Base-by-base conservation (phyloP, 2,797 vertebrate species). In the Spinus pinus region DNA sequence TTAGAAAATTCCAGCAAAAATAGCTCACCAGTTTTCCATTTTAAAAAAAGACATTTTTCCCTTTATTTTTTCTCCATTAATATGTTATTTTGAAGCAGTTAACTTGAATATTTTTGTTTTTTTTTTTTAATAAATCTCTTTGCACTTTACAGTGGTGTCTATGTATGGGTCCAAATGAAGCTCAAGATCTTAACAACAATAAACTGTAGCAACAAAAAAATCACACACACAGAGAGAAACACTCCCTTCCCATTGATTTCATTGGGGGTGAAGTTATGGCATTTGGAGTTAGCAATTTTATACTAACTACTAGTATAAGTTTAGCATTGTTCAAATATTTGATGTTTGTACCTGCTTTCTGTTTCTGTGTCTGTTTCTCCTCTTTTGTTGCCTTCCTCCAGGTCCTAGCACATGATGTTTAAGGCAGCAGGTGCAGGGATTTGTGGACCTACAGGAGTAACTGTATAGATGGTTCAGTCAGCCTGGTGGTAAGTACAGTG, bases 1-100 rank as follows among this genome's bases (percentile, higher is more conserved):
- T 54, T 74, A 14, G 62, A 91, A 88, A 93, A 90, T 65, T 75
- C 62, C 50, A 74, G 16, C 8, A 89, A 77, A 94, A 94, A 71
- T 81, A 62, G 5, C n/a, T 81, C 39, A 61, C n/a, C 17, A 31
- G 51, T 46, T 77, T 70, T 85, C 5, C 5, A 12, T 41, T 91
- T 53, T 57, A 31, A 77, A 44, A 15, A 37, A 91, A 44, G 50
- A 17, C 2, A 2, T 42, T 78, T 83, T 44, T 67, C 2, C 20
- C 37, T 64, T 75, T 62, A 11, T 47, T 56, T 64, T 39, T 7
- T 22, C 10, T 7, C 8, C 6, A 17, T 62, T 39, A 73, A 15
- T 49, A 7, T 3, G 2, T 35, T 90, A 35, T 50, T 74, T 91
- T 90, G 49, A 89, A 78, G 31, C 13, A 30, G 14, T 71, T 88